These are phyloP conservation scores for Sialia sialis DNA, from an alignment of 2,113 vertebrate genomes.

Conservation along the genomic window DNA sequence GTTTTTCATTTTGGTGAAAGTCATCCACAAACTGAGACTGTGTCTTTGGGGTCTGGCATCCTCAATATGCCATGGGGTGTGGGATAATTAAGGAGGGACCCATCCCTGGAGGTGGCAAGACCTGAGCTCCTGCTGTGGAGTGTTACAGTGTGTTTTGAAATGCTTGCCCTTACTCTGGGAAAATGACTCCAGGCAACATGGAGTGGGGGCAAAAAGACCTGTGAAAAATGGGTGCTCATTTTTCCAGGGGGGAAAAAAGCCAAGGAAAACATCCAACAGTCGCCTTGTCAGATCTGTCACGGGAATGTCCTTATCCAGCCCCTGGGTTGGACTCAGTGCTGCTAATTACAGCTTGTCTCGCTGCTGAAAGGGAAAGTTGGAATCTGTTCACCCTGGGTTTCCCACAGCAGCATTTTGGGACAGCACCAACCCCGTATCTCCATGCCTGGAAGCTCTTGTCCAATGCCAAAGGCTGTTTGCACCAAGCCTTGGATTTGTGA, in stretches of 20 bases:
- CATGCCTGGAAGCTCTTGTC: not conserved
- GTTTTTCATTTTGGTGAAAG: not conserved
- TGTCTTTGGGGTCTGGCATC: not conserved
- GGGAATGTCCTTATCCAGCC: not conserved
- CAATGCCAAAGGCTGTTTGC: not conserved
- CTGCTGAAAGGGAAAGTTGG: not conserved
- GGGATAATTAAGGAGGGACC: not conserved
- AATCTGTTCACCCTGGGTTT: not conserved
- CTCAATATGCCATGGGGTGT: fast-evolving
- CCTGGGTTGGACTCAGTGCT: not conserved
- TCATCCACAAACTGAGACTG: fast-evolving
- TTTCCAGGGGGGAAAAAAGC: not conserved
- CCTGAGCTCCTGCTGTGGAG: not conserved
- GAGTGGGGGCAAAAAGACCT: not conserved
- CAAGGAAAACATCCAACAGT: not conserved
- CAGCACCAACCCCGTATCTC: not conserved
- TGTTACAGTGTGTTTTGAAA: not conserved
- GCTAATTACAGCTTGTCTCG: not conserved
- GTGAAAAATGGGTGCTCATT: not conserved
- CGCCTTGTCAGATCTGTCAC: not conserved
- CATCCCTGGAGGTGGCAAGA: not conserved
- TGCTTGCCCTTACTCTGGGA: not conserved
- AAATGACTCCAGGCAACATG: fast-evolving
- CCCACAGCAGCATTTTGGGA: not conserved
- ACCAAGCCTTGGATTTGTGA: not conserved